Evolutionary conservation across 2,888 invertebrate genomes (phyloP), one percentile per base, ranked within the genome.

Genomic region (Polyommatus iphigenia): DNA sequence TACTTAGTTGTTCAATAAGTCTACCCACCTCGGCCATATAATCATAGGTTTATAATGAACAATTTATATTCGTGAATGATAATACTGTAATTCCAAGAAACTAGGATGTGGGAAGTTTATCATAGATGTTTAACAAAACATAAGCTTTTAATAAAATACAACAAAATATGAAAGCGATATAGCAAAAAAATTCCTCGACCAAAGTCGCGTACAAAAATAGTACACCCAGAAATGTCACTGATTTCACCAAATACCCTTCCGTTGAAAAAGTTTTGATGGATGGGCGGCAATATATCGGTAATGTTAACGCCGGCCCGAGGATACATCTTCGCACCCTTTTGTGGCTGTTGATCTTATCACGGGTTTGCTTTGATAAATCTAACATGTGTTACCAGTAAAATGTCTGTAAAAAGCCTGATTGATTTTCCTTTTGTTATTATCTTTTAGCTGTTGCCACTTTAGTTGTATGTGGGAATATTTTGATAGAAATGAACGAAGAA

Each of bases 261-360:
- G 15, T 18, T 67, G 67, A 67, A 67, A 67, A 67, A 67, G 67
- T 67, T 67, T 67, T 67, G 67, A 67, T 67, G 67, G 67, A 67
- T 67, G 67, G 67, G 15, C 29, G 67, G 67, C 29, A 29, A 67
- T 67, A 32, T 29, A 67, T 67, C 67, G 67, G 20, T 29, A 32
- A 67, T 32, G 67, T 67, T 29, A 67, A 32, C 67, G 67, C 67
- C 67, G 13, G 62, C 15, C 67, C 67, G 67, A 5, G 24, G 67
- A 67, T 67, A 29, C 67, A 67, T 67, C 67, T 67, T 20, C 67
- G 29, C 67, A 67, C 67, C 67, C 67, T 67, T 67, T 67, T 67
- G 67, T 67, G 67, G 29, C 29, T 67, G 67, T 67, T 67, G 67
- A 67, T 67, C 67, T 67, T 67, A 67, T 67, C 67, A 67, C 29